phyloP scores from a whole-genome alignment of 2,888 invertebrate species.

The Ormyrus pomaceus region DNA sequence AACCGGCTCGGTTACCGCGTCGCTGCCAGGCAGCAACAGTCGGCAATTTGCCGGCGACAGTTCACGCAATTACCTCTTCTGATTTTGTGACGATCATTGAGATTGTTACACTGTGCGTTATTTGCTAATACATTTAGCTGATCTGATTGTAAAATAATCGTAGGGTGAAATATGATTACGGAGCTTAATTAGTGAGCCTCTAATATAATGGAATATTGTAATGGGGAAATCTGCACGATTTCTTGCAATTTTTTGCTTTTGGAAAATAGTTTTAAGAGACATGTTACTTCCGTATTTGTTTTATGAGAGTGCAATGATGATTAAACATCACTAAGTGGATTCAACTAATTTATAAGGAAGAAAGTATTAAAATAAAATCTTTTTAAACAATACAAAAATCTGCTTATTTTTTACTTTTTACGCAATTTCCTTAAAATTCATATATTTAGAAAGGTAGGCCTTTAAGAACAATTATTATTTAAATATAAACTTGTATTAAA shows the following conservation, averaged over 20 bases:
- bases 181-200: neutral
- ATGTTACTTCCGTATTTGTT: too few species aligned
- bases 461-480: too few species aligned
- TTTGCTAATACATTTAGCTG: neutral
- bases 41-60: slow-evolving; percentile 26
- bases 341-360: too few species aligned
- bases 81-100: too few species aligned
- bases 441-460: too few species aligned
- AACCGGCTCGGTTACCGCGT: neutral
- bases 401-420: too few species aligned
- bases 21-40: neutral
- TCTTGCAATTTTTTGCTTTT: neutral
- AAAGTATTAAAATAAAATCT: neutral
- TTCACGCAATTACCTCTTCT: neutral
- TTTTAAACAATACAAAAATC: neutral
- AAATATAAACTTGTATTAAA: too few species aligned
- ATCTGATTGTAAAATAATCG: neutral
- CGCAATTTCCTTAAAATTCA: too few species aligned
- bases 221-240: neutral
- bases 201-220: neutral
- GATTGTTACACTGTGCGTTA: too few species aligned
- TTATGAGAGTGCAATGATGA: too few species aligned
- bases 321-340: too few species aligned
- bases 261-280: neutral
- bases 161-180: neutral